Base-by-base conservation (phyloP, 2,888 invertebrate species). In the Macrosiphum euphorbiae region DNA sequence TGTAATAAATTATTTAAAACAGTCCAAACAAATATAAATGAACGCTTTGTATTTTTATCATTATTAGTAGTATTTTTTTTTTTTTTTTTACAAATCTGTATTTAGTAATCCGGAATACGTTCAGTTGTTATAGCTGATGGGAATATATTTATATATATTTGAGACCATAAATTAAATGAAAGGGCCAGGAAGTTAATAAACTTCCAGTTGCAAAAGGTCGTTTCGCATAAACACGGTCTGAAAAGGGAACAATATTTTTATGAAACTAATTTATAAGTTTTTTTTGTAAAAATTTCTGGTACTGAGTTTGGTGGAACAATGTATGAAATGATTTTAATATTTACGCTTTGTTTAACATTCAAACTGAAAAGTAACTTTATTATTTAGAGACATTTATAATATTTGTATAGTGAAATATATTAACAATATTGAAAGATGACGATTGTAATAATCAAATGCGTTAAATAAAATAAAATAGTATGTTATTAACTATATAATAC, bases 241-340 rank as follows among this genome's bases (percentile, higher is more conserved):
- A 90, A 94, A 90, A 50, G 90, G 93, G 90, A 94, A 94, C 93
- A 94, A 94, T 94, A 94, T 94, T 94, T 94, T 94, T 94, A 94
- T 90, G 90, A 94, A 94, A 90, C 85, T 94, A 94, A 94, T 94
- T 94, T 94, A 94, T 94, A 94, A 94, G 93, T 94, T 94, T 92
- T 92, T 91, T 92, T 92, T 78, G 52, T 88, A 52, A 86, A 90
- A 84, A 90, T 86, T 94, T 55, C 78, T 86, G 61, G 47, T 94
- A 94, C 61, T 55, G 85, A 61, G 61, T 85, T 88, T 88, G 52
- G 88, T 78, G 26, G 52, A 88, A 92, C 92, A 92, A 92, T 88
- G 88, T 92, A 92, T 88, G 58, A 52, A 92, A 92, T 67, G 28
- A 92, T 92, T 88, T 92, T 88, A 92, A 92, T 88, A 92, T 92